Base-by-base conservation (phyloP, 2,888 invertebrate genomes). In the Calameuta pallipes region DNA sequence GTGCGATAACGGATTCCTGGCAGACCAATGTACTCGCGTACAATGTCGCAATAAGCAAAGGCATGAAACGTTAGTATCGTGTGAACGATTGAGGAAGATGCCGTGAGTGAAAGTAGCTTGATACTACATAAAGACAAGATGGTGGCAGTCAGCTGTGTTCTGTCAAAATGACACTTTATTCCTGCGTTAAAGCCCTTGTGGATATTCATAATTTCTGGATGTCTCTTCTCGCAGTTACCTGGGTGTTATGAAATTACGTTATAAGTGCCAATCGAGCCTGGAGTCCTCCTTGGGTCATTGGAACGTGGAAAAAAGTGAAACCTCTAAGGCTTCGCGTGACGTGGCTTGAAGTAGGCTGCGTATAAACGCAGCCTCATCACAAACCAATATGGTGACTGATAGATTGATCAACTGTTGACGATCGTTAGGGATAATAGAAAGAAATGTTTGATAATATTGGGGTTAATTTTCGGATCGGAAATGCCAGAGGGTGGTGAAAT, bases 371-470 rank as follows among this genome's bases (percentile, higher is more conserved):
- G 83, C 83, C 80, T 80, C 78, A 75, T 73, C 78, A 85, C 81
- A 87, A 88, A 89, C 87, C 90, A 90, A 90, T 90, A 90, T 90
- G 90, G 90, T 88, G 90, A 88, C 89, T 85, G 87, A 87, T 87
- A 87, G 85, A 88, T 89, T 88, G 87, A 89, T 89, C 87, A 89
- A 89, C 88, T 87, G 88, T 87, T 87, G 83, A 85, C 82, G 83
- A 82, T 84, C 82, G 82, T 83, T 76, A 76, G 76, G 86, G 85
- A 84, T 84, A 78, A 82, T 78, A 82, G 56, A 34, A 78, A 83
- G 80, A 82, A 83, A 87, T 88, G 88, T 88, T 89, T 85, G 86
- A 85, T 85, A 87, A 86, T 85, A 82, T 80, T 78, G 85, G 82
- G 82, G 83, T 83, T 82, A 85, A 82, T 80, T 83, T 82, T 56